A percentile compares a stretch with the other conserved stretches of the same genome.
Conservation (phyloP, 2,888 invertebrate species). For the Tenthredo livida region DNA sequence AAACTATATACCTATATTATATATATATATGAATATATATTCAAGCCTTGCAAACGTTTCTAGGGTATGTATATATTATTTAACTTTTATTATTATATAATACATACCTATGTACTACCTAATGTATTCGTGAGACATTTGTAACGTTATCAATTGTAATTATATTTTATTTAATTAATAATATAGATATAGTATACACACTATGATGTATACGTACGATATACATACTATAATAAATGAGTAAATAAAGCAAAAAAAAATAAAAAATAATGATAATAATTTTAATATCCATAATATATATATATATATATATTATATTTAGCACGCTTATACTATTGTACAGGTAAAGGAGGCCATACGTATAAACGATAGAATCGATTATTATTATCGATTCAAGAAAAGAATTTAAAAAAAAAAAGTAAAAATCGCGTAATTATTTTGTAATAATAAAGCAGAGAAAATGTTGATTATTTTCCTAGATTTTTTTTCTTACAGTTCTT, state of each 20-base stretch:
- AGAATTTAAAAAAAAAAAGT: not conserved
- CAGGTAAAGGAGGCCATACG: constrained; percentile 26
- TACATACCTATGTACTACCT: too few relatives aligned
- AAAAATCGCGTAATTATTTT: not conserved
- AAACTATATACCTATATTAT: not conserved
- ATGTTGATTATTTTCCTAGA: not conserved
- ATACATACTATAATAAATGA: not conserved
- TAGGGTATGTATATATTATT: constrained; percentile 65
- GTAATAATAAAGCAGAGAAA: not conserved
- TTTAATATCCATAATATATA: not conserved
- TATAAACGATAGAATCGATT: constrained; percentile 8
- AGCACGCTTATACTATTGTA: constrained; percentile 24
- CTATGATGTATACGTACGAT: not conserved
- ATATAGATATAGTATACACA: not conserved
- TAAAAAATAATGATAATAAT: not conserved
- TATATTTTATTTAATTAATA: constrained; percentile 60
- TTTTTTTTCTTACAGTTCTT: not conserved
- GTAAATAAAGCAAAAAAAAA: constrained; percentile 6
- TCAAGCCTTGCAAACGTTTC: constrained; percentile 74
- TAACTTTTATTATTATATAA: not conserved
- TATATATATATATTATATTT: not conserved
- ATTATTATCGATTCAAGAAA: not conserved
- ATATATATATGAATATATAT: not conserved
- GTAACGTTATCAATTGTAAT: constrained; percentile 72
- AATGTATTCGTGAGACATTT: constrained; percentile 73